Evolutionary conservation across 2,888 invertebrate species (phyloP), one percentile per base, ranked within the genome.

Genomic region (Lasioglossum malachurum): DNA sequence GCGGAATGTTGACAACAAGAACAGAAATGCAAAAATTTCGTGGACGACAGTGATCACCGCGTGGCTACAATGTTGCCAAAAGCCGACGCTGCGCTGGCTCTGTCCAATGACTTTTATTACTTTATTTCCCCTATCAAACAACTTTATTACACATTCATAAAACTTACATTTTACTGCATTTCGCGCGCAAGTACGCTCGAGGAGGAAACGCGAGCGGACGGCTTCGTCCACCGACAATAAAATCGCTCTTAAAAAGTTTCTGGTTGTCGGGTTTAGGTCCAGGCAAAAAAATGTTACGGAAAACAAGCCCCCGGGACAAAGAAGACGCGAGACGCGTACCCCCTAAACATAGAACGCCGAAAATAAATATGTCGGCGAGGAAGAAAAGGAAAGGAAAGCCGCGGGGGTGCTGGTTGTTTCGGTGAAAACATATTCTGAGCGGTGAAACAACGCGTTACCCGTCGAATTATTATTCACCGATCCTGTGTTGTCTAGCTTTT

Each of bases 381-480:
- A 38, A 64, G 7, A 27, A 75, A 57, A n/a, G 38, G n/a, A 57
- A 57, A 57, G 16, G 38, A 57, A 41, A 60, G 60, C 60, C 53
- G 38, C 35, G 38, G 38, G 12, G 27, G 49, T 19, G 38, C 46
- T n/a, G 19, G 67, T 31, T n/a, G 27, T 27, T 71, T 78, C 53
- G 23, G 46, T 8, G 35, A 67, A 23, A 76, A 64, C 64, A 75
- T 46, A 44, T 69, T 19, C 77, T 10, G 74, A 31, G 12, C 73
- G 23, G 46, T 57, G 53, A 53, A 83, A 44, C 23, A 23, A 67
- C 67, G 35, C 35, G 31, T 27, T 41, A 53, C 60, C 8, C 49
- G 60, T 64, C 41, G 73, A 84, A 84, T 83, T 71, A 49, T 75
- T 35, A 49, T 75, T 35, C 44, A 44, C 79, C 85, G 69, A 60